Conservation (phyloP, 1,140 invertebrate species). For the Drosophila pruinosa region DNA sequence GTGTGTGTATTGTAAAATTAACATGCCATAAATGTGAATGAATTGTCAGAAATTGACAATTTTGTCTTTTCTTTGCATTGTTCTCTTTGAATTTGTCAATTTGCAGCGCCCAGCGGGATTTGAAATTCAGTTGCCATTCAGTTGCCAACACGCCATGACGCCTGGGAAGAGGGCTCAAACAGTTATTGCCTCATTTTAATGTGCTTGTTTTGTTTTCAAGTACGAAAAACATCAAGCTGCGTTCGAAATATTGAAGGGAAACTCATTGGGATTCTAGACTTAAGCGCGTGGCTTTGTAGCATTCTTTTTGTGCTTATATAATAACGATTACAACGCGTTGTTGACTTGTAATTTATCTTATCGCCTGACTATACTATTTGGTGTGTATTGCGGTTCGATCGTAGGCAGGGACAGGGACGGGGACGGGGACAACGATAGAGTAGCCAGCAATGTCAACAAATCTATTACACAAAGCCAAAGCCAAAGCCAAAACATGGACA, state of each 20-base stretch:
- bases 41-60: background rate
- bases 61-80: background rate
- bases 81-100: too few species aligned
- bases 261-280: background rate
- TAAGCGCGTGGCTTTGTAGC: background rate
- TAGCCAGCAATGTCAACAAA: slow-evolving; percentile 15
- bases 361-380: slow-evolving; percentile 8
- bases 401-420: background rate
- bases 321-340: background rate
- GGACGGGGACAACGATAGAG: background rate
- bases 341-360: slow-evolving; percentile 22
- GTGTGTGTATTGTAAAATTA: background rate
- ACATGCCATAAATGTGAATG: background rate
- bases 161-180: too few species aligned
- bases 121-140: background rate
- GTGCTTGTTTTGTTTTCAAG: background rate
- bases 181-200: too few species aligned
- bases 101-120: background rate
- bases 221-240: background rate
- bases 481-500: background rate
- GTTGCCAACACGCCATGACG: background rate
- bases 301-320: background rate
- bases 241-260: background rate
- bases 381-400: slow-evolving; percentile 1
- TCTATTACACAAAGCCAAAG: slow-evolving; percentile 11